Percentiles rank a stretch among this genome's conserved stretches.
Conservation (phyloP, 2,888 invertebrate species). For the Desoria tigrina region DNA sequence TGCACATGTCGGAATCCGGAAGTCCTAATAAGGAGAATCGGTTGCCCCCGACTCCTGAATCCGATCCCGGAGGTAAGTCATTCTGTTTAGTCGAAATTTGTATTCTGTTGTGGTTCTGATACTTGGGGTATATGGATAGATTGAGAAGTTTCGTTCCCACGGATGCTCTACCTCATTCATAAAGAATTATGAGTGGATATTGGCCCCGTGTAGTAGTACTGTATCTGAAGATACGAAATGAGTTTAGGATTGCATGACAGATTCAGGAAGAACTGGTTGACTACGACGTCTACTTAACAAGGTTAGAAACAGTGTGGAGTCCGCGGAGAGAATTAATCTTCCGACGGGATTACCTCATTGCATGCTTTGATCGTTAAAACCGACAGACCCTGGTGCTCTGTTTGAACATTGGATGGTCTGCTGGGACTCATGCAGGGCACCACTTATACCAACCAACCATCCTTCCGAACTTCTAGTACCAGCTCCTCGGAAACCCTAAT, state of each 20-base stretch:
- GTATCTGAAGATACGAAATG: too few relatives aligned
- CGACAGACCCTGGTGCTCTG: conserved; percentile 3
- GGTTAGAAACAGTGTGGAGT: conserved; percentile 11
- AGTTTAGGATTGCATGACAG: conserved; percentile 5
- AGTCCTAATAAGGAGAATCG: conserved; percentile 53
- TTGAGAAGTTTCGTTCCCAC: too few relatives aligned
- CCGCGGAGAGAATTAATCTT: conserved; percentile 6
- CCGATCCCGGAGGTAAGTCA: conserved; percentile 47
- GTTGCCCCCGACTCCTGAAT: conserved; percentile 51
- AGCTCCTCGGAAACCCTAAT: too few relatives aligned
- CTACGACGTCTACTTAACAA: conserved; percentile 2
- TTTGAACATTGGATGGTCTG: conserved; percentile 2
- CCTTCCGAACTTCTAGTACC: too few relatives aligned
- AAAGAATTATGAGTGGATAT: too few relatives aligned
- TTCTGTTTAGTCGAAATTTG: too few relatives aligned
- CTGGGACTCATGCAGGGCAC: conserved; percentile 3
- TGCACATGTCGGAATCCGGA: conserved; percentile 41
- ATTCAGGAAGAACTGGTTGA: conserved; percentile 10
- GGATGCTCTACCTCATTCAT: too few relatives aligned
- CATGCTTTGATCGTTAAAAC: conserved; percentile 11
- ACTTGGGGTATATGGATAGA: too few relatives aligned
- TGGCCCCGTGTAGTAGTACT: too few relatives aligned
- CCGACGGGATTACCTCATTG: conserved; percentile 2
- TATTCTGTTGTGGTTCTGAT: too few relatives aligned
- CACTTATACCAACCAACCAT: conserved; percentile 3